A percentile compares a stretch with the other conserved stretches of the same genome.
phyloP scores from a whole-genome alignment of 1,140 invertebrate genomes.

The Adoxophyes honmai region DNA sequence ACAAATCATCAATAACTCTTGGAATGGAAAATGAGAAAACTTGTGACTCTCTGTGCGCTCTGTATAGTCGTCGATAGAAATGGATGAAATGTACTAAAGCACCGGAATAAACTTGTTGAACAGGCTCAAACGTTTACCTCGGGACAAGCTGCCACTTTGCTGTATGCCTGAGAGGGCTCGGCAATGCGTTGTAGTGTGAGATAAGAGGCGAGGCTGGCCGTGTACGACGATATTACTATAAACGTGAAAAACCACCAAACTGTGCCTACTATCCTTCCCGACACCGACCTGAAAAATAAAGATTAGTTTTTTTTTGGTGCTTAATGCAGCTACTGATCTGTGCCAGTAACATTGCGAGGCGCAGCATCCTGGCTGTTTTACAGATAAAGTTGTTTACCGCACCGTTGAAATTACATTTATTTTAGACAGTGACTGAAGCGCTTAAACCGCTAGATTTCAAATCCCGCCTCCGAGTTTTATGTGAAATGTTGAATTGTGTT shows the following conservation, averaged over 20 bases:
- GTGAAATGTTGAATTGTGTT: background rate
- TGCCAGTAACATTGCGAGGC: too few relatives aligned
- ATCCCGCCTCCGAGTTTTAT: background rate
- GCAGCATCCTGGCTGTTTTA: too few relatives aligned
- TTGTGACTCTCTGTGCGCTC: too few relatives aligned
- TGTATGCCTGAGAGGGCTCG: constrained; percentile 78
- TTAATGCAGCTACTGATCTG: background rate
- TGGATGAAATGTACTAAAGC: background rate
- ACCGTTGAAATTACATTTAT: constrained; percentile 6
- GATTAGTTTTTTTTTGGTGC: background rate
- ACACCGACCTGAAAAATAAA: constrained; percentile 84
- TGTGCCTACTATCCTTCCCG: constrained; percentile 94
- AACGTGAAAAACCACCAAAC: constrained; percentile 99
- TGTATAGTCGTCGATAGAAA: too few relatives aligned
- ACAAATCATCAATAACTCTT: background rate
- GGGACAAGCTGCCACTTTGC: constrained; percentile 48
- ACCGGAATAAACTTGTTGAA: background rate
- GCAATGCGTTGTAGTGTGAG: constrained; percentile 95
- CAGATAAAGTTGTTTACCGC: too few relatives aligned
- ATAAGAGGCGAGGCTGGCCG: constrained; percentile 97
- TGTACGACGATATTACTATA: constrained; percentile 98
- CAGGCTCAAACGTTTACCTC: constrained; percentile 35
- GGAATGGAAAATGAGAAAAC: too few relatives aligned
- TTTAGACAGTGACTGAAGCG: background rate
- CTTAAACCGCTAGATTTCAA: background rate